Percentiles rank a stretch among this genome's conserved stretches.
These are phyloP conservation scores for Hemiprocne comata DNA, from an alignment of 2,113 vertebrate species.

Conservation along the genomic window DNA sequence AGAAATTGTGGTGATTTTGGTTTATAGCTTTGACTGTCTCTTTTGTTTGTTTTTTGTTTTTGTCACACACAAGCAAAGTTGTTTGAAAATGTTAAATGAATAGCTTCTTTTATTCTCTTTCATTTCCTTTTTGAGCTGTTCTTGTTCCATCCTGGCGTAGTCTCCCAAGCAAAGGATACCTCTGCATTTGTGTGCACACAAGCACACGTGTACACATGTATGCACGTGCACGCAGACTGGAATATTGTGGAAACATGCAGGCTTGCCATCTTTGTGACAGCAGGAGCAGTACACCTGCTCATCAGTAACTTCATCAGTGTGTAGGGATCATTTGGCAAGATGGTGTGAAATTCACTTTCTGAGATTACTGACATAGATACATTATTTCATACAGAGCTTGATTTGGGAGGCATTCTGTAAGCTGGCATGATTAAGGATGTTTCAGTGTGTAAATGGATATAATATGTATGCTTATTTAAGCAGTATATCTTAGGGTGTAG, in stretches of 20 bases:
- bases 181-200: neutral
- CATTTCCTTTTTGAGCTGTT: neutral
- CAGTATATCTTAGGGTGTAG: neutral
- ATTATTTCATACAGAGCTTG: neutral
- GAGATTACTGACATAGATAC: fast-evolving
- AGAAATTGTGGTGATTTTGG: neutral
- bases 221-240: too few species aligned
- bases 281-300: neutral
- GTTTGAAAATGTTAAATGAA: neutral
- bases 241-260: neutral
- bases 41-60: neutral
- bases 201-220: fast-evolving
- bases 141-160: neutral
- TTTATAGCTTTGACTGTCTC: neutral
- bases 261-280: neutral
- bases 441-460: neutral
- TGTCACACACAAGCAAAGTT: neutral
- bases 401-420: neutral
- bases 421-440: neutral
- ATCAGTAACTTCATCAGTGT: neutral
- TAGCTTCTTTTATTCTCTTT: neutral
- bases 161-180: neutral
- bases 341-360: neutral
- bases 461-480: conserved; percentile 1
- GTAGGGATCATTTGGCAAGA: neutral